Evolutionary conservation across 2,113 vertebrate species (phyloP).

Genomic region (Numenius arquata): DNA sequence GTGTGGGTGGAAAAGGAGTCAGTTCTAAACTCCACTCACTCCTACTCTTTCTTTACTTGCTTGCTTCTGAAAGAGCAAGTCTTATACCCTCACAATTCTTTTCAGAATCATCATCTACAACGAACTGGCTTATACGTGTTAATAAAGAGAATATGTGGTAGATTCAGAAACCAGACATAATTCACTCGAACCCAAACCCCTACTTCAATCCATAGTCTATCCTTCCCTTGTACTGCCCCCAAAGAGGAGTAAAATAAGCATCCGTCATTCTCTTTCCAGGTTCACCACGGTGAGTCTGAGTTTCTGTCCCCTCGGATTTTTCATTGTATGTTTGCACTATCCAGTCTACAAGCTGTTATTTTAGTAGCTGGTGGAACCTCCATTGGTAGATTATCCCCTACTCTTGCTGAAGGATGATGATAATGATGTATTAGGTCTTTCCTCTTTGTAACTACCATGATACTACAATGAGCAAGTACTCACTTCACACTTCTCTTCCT

Average conservation of each 20-base stretch:
- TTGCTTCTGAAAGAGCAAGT: background rate
- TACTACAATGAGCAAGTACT: constrained; percentile 34
- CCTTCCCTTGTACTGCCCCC: background rate
- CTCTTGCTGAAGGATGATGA: background rate
- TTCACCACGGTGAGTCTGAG: background rate
- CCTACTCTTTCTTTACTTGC: background rate
- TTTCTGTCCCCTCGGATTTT: background rate
- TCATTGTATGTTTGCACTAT: background rate
- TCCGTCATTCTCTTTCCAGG: background rate
- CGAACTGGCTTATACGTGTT: background rate
- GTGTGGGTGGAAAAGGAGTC: background rate
- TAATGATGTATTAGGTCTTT: constrained; percentile 31
- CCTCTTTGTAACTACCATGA: constrained; percentile 9
- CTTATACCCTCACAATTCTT: background rate
- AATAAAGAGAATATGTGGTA: background rate
- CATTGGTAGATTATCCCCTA: background rate
- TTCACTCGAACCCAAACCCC: background rate
- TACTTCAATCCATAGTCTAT: background rate
- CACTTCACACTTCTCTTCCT: constrained; percentile 66
- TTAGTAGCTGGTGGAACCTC: background rate
- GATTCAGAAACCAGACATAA: background rate
- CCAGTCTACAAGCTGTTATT: background rate
- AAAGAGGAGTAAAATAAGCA: background rate
- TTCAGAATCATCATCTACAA: background rate
- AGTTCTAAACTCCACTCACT: background rate